These are phyloP conservation scores for Ochropacha duplaris DNA, from an alignment of 2,888 invertebrate species.

Conservation along the genomic window DNA sequence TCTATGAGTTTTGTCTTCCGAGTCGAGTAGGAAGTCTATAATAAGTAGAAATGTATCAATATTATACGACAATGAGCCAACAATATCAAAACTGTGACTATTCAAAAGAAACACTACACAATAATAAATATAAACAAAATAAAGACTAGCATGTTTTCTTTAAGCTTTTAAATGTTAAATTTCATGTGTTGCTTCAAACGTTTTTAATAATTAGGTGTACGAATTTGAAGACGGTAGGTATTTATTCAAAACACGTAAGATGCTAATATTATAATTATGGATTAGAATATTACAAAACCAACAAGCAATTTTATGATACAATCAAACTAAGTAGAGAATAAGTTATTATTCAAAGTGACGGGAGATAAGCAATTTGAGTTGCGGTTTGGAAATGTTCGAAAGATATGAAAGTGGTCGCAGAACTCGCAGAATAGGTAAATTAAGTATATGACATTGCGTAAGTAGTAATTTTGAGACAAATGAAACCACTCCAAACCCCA, in stretches of 20 bases:
- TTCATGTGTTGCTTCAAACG: too few species aligned
- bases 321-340: slow-evolving; percentile 2
- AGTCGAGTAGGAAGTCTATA: slow-evolving; percentile 29
- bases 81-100: not conserved
- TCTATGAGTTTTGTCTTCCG: slow-evolving; percentile 9
- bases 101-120: not conserved
- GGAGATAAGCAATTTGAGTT: slow-evolving; percentile 21
- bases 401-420: slow-evolving; percentile 26
- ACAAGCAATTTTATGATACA: not conserved
- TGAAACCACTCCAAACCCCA: slow-evolving; percentile 11
- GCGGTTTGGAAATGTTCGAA: slow-evolving; percentile 34
- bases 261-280: too few species aligned
- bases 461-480: slow-evolving; percentile 2
- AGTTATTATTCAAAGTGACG: slow-evolving; percentile 10
- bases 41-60: slow-evolving; percentile 16
- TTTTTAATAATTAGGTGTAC: too few species aligned
- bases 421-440: slow-evolving; percentile 25
- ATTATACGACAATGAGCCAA: not conserved
- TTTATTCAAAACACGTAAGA: too few species aligned
- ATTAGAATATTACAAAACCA: not conserved
- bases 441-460: slow-evolving; percentile 9
- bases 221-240: too few species aligned
- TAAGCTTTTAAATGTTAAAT: too few species aligned
- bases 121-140: not conserved
- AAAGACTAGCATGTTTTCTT: too few species aligned